Base-by-base conservation (phyloP, 2,888 invertebrate species). In the Tipula unca region DNA sequence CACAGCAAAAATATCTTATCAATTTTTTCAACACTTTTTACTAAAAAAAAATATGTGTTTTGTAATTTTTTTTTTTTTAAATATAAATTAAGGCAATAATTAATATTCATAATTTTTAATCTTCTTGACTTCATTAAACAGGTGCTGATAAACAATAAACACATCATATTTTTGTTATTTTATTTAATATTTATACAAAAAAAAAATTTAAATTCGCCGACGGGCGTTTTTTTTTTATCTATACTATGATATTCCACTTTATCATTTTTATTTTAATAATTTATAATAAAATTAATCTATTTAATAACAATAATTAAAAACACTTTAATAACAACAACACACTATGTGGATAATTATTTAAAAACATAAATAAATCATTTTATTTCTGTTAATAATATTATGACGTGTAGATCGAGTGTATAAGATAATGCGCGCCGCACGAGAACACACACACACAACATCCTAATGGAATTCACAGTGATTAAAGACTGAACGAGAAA, bases 1-100 rank as follows among this genome's bases (percentile, higher is more conserved):
- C n/a, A n/a, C n/a, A n/a, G n/a, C n/a, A n/a, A n/a, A n/a, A n/a
- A n/a, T n/a, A 10, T 25, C 25, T 25, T 8, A 69, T 25, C 69
- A 69, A 69, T 69, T 69, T n/a, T 69, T 69, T 69, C 25, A 69
- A 69, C 69, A 69, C 69, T 69, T 69, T 48, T 69, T 69, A 69
- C 25, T 3, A 48, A 48, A 17, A n/a, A 39, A 48, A n/a, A n/a
- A n/a, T n/a, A n/a, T n/a, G n/a, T n/a, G n/a, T 48, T 48, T 48
- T 48, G 4, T 20, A 1, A 6, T 17, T 48, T 48, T 48, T 48
- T n/a, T 17, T 17, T 48, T 3, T 48, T 17, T 17, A 6, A 32
- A 32, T 32, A 32, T 32, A 2, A 32, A 54, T 17, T 54, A 17
- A 17, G 17, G 48, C 4, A 1, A 5, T 69, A 69, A 69, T 69